Base-by-base conservation (phyloP, 1,140 invertebrate genomes). In the Sinonovacula constricta region DNA sequence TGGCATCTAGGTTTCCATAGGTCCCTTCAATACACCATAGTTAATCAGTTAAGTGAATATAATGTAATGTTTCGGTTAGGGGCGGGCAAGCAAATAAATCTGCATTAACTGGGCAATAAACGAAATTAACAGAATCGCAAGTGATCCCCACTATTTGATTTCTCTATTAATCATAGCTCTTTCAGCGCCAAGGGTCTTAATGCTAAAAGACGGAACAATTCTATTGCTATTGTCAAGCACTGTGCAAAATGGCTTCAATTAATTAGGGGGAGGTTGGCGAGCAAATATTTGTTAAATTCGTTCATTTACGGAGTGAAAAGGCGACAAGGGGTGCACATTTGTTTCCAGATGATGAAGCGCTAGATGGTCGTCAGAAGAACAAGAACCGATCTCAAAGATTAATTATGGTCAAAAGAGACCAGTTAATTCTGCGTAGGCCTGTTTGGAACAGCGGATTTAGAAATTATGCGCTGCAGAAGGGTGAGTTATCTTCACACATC, bases 221-320 rank as follows among this genome's bases (percentile, higher is more conserved):
- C 63, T 10, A 22, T 5, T 31, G 33, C 72, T 33, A 67, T 76
- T 76, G 60, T 57, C 14, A 59, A 30, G 51, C 62, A 49, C 63
- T 45, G 45, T 54, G 34, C 22, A 67, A 76, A 76, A 65, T 76
- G 53, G 22, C 72, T 76, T 65, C 62, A 76, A 76, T 76, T 76
- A 76, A 76, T 76, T 76, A 76, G 60, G 33, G 49, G 30, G n/a
- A 36, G 63, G 53, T 39, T 76, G 2, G 62, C 72, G 51, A 66
- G 54, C 72, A 76, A 76, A 76, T 76, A 76, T 76, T 76, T 76
- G 72, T 76, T 65, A 76, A 74, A 66, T 53, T 67, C 31, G 72
- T 53, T 33, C 39, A 30, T 54, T 76, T 66, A 22, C 14, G 49
- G 51, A 30, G 12, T 26, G 30, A 51, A 76, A 67, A 28, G 34